phyloP scores from a whole-genome alignment of 2,888 invertebrate species.

The Tetramorium bicarinatum region DNA sequence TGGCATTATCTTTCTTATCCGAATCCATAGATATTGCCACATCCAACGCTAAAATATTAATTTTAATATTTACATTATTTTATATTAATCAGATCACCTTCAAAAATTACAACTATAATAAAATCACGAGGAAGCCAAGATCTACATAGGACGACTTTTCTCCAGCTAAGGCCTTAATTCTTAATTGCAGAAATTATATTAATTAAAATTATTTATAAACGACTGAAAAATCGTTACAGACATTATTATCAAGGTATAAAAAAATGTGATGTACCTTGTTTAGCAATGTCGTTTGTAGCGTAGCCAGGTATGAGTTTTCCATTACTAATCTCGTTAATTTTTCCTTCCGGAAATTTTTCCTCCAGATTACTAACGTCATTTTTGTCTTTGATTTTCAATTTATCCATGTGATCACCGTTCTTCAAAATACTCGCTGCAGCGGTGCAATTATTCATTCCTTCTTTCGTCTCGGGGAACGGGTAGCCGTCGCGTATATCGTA shows the following conservation, averaged over 20 bases:
- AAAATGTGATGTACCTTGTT: slow-evolving; percentile 78
- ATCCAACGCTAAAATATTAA: slow-evolving; percentile 84
- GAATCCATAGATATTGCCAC: slow-evolving; percentile 88
- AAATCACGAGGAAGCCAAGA: neutral
- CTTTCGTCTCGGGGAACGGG: slow-evolving; percentile 89
- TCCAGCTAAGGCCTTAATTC: neutral
- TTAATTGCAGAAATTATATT: slow-evolving; percentile 5
- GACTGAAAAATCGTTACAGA: neutral
- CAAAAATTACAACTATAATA: neutral
- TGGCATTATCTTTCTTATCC: slow-evolving; percentile 92
- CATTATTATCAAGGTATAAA: neutral
- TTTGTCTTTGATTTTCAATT: slow-evolving; percentile 80
- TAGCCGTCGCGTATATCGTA: slow-evolving; percentile 92
- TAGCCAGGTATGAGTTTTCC: slow-evolving; percentile 79
- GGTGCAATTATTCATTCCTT: slow-evolving; percentile 87
- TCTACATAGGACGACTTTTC: neutral
- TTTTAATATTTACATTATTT: neutral
- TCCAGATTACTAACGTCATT: slow-evolving; percentile 83
- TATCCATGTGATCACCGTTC: slow-evolving; percentile 71
- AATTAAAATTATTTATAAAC: neutral
- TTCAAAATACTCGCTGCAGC: slow-evolving; percentile 78
- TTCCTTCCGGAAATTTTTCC: slow-evolving; percentile 82
- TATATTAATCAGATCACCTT: neutral
- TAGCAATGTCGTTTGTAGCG: slow-evolving; percentile 82
- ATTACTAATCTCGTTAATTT: slow-evolving; percentile 77